Evolutionary conservation across 2,113 vertebrate genomes (phyloP).

Genomic region (Rhea americana): DNA sequence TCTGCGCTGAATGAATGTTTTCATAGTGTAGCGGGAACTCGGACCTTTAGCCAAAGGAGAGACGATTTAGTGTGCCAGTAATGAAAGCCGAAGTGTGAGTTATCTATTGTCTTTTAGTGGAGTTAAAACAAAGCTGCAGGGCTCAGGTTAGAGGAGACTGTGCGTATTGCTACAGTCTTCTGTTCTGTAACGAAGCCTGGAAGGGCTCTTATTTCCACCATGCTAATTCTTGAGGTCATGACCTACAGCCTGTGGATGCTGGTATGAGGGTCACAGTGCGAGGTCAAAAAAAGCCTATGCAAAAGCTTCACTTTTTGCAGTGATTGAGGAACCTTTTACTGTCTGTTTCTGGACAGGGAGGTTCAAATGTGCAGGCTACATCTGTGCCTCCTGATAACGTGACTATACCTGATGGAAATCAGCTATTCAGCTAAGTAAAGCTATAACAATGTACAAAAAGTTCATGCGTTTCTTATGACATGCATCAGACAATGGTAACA

Average conservation of each 20-base stretch:
- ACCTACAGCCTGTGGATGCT: conserved; percentile 71
- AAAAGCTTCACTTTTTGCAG: conserved; percentile 31
- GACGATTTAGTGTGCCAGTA: conserved; percentile 36
- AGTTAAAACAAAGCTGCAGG: conserved; percentile 39
- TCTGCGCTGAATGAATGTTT: conserved; percentile 1
- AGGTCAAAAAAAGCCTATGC: conserved; percentile 69
- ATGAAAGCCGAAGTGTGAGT: conserved; percentile 36
- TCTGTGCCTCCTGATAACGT: conserved; percentile 28
- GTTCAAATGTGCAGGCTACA: conserved; percentile 29
- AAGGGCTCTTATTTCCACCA: conserved; percentile 64
- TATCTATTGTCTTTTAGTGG: conserved; percentile 50
- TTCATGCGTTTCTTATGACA: background rate
- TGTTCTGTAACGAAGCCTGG: conserved; percentile 67
- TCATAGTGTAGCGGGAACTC: background rate
- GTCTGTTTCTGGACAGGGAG: conserved; percentile 39
- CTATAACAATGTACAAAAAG: conserved; percentile 48
- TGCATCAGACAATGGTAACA: background rate
- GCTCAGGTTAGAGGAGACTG: conserved; percentile 31
- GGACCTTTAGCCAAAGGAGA: background rate
- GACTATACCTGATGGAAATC: conserved; percentile 43
- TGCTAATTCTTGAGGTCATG: conserved; percentile 76
- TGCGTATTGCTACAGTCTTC: conserved; percentile 52
- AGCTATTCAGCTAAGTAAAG: conserved; percentile 15
- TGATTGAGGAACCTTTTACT: conserved; percentile 17
- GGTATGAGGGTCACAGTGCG: conserved; percentile 70